phyloP scores from a whole-genome alignment of 2,888 invertebrate genomes.

The Lacanobia wlatinum region DNA sequence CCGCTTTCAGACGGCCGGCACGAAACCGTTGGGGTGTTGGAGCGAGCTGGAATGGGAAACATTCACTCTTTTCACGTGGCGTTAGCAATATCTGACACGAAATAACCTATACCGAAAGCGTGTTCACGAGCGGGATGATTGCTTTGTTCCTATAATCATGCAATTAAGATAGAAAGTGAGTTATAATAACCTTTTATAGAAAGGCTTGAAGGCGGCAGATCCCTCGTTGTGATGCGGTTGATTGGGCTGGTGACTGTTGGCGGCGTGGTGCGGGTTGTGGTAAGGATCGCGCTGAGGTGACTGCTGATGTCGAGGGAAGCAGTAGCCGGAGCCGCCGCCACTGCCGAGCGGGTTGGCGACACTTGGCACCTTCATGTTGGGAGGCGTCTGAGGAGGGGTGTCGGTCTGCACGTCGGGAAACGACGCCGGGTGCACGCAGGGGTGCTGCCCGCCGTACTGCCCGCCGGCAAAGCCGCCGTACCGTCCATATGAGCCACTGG shows the following conservation, averaged over 20 bases:
- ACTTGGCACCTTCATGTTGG: conserved; percentile 97
- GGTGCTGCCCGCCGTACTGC: conserved; percentile 91
- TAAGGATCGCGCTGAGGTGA: conserved; percentile 90
- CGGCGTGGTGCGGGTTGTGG: conserved; percentile 90
- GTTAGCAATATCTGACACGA: conserved; percentile 67
- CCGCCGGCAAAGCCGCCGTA: conserved; percentile 93
- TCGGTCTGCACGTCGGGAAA: conserved; percentile 97
- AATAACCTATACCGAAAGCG: conserved; percentile 57
- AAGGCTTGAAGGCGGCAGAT: conserved; percentile 95
- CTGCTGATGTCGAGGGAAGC: conserved; percentile 89
- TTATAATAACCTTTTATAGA: conserved; percentile 95
- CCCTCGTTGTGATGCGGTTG: conserved; percentile 90
- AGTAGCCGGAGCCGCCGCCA: conserved; percentile 91
- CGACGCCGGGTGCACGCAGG: conserved; percentile 92
- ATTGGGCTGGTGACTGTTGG: conserved; percentile 86
- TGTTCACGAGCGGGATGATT: conserved; percentile 39
- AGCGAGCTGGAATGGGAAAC: conserved; percentile 91
- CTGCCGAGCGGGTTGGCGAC: conserved; percentile 94
- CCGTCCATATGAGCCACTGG: conserved; percentile 91
- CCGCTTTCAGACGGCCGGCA: conserved; percentile 93
- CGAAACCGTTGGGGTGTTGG: conserved; percentile 94
- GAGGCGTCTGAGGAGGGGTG: conserved; percentile 98
- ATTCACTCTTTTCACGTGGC: conserved; percentile 83
- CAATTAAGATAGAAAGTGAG: conserved; percentile 7
- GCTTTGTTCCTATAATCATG: conserved; percentile 34